Evolutionary conservation across 2,113 vertebrate genomes (phyloP).

Genomic region (Arenaria interpres): DNA sequence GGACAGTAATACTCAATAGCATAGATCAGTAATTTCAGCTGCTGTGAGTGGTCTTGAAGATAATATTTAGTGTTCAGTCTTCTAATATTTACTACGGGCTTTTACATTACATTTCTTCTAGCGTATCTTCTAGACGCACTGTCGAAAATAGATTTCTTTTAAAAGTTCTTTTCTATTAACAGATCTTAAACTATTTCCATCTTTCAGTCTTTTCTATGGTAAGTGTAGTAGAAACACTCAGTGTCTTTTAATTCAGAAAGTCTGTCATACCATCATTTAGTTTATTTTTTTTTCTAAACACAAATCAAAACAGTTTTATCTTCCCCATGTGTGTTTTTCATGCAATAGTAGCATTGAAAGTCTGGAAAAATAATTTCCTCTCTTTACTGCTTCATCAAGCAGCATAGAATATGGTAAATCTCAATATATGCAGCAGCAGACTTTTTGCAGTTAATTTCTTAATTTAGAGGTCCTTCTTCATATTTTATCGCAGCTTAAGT

Average conservation of each 20-base stretch:
- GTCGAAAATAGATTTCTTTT: background rate
- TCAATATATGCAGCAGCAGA: background rate
- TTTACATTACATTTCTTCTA: background rate
- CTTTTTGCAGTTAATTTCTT: background rate
- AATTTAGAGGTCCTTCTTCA: conserved; percentile 19
- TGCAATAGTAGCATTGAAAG: background rate
- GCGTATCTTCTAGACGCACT: background rate
- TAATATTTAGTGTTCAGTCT: background rate
- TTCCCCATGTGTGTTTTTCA: background rate
- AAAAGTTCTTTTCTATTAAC: background rate
- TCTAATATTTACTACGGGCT: background rate
- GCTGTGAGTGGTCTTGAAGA: background rate
- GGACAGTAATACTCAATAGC: background rate
- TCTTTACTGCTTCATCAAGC: background rate
- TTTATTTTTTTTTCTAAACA: background rate
- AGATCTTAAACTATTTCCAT: background rate
- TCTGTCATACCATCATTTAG: background rate
- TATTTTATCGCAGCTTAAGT: conserved; percentile 10
- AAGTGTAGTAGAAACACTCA: background rate
- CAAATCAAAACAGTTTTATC: background rate
- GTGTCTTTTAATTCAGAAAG: background rate
- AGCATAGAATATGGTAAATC: background rate
- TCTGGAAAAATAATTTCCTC: background rate
- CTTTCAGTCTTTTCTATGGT: background rate
- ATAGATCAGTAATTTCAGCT: background rate